Evolutionary conservation across 2,888 invertebrate genomes (phyloP).

Genomic region (Meganola albula): DNA sequence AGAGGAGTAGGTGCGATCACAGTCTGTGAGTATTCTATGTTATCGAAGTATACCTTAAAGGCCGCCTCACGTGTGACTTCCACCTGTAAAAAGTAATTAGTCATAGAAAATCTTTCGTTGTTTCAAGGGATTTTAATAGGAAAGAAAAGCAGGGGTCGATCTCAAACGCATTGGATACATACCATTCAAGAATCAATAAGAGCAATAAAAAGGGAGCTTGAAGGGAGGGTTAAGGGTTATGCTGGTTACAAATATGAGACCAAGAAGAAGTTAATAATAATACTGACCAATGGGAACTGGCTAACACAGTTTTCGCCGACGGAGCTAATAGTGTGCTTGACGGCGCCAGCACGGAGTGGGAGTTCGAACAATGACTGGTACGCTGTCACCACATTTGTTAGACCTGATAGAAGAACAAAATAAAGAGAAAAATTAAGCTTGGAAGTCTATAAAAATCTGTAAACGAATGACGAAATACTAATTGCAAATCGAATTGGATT

Average conservation of each 20-base stretch:
- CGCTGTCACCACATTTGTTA: conserved; percentile 78
- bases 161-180: too few relatives aligned
- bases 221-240: too few relatives aligned
- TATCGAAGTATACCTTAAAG: conserved; percentile 52
- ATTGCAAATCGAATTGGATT: too few relatives aligned
- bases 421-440: neutral
- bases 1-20: conserved; percentile 78
- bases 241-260: too few relatives aligned
- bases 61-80: conserved; percentile 27
- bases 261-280: neutral
- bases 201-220: too few relatives aligned
- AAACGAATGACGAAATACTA: too few relatives aligned
- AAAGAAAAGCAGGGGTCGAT: too few relatives aligned
- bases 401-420: conserved; percentile 35
- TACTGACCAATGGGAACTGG: conserved; percentile 74
- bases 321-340: conserved; percentile 84
- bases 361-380: conserved; percentile 80
- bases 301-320: conserved; percentile 79
- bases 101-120: too few relatives aligned
- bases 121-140: too few relatives aligned
- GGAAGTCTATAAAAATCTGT: too few relatives aligned
- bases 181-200: too few relatives aligned
- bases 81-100: conserved; percentile 25
- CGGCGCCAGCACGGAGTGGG: conserved; percentile 86
- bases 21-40: conserved; percentile 79